Base-by-base conservation (phyloP, 2,797 vertebrate species). In the Cirrhinus mrigala region DNA sequence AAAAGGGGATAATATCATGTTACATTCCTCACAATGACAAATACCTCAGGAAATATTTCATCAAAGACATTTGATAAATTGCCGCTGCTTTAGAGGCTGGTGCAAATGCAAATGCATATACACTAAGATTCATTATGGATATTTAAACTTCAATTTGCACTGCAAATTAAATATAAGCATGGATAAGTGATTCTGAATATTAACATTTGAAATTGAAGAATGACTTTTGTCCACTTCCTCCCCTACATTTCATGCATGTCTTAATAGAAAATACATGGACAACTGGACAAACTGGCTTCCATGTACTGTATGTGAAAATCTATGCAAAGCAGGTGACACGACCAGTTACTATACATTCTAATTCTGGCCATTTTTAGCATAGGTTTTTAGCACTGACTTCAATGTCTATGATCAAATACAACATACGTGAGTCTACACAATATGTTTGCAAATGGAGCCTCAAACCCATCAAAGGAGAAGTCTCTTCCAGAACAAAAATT, bases 231-330 rank as follows among this genome's bases (percentile, higher is more conserved):
- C 70, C 4, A 66, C 62, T 24, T 71, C 22, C 70, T 73, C 22
- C 70, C 48, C n/a, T 18, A 27, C 8, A 73, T 48, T 50, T 50
- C 40, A 48, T 5, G 15, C 7, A 18, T 27, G n/a, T 73, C 46
- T 73, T 18, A 29, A 50, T 18, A 50, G 24, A 16, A 73, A 84
- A 78, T 56, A 46, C 33, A 71, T 54, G 7, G 44, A 46, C 62
- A 37, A 81, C 70, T 64, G 74, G 75, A 78, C 46, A 54, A 76
- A 73, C 77, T 84, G 78, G 14, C 24, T 70, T 68, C 6, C 27
- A 60, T 40, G 27, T 46, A 75, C 29, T n/a, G 74, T 33, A 58
- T 54, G 50, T 60, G 81, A 86, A 83, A 88, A 88, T 88, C 70
- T 81, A 84, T 77, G 81, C 33, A 88, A 88, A 88, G 66, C 71